Conservation (phyloP, 1,140 invertebrate species). For the Drosophila arawakana region DNA sequence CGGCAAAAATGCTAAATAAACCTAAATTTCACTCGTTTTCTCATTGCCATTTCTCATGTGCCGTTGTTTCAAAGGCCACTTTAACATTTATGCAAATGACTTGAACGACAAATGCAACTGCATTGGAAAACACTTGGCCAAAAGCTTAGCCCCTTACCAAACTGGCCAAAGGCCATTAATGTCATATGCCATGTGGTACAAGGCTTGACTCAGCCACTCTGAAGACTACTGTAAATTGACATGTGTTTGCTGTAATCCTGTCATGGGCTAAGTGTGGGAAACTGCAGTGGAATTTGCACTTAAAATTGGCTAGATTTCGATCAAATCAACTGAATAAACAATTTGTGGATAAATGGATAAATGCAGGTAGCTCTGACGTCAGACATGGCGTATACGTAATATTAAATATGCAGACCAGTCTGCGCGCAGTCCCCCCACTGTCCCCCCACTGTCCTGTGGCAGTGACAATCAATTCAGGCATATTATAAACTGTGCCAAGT, state of each 20-base stretch:
- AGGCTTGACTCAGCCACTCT: not conserved
- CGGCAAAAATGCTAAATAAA: slow-evolving; percentile 41
- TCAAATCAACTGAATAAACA: slow-evolving; percentile 28
- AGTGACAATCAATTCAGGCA: slow-evolving; percentile 41
- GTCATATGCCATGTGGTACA: slow-evolving; percentile 27
- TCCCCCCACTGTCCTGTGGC: not conserved
- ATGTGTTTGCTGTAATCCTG: slow-evolving; percentile 41
- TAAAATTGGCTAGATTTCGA: slow-evolving; percentile 49
- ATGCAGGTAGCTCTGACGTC: slow-evolving; percentile 28
- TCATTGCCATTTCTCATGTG: slow-evolving; percentile 43
- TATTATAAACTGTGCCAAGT: slow-evolving; percentile 56
- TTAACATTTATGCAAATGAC: slow-evolving; percentile 68
- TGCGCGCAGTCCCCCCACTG: not conserved
- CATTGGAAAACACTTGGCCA: slow-evolving; percentile 77
- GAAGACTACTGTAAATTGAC: not conserved
- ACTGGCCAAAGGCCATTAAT: slow-evolving; percentile 30
- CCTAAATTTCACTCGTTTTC: slow-evolving; percentile 33
- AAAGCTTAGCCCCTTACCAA: not conserved
- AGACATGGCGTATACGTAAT: slow-evolving; percentile 17
- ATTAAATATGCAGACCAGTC: slow-evolving; percentile 38
- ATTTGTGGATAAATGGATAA: slow-evolving; percentile 13
- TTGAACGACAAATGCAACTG: slow-evolving; percentile 60
- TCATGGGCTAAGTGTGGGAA: slow-evolving; percentile 39
- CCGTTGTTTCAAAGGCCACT: slow-evolving; percentile 22
- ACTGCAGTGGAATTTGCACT: slow-evolving; percentile 64